A percentile compares a stretch with the other conserved stretches of the same genome.
Evolutionary conservation across 2,888 invertebrate species (phyloP).

Genomic region (Troilus luridus): DNA sequence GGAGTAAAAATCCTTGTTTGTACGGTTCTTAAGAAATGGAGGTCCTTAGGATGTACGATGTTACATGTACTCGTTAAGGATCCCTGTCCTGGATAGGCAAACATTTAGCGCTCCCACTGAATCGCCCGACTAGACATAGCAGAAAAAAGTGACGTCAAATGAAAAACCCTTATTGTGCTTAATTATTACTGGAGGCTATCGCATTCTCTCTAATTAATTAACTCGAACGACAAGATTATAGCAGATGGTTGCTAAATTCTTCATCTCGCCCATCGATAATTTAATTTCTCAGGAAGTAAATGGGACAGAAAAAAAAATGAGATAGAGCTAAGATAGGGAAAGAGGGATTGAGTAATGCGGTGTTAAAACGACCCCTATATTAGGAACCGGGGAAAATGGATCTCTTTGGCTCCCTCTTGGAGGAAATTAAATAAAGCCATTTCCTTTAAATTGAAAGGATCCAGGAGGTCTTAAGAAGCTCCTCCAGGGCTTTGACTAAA

Average conservation of each 20-base stretch:
- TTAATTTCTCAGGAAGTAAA: neutral
- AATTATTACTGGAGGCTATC: too few relatives aligned
- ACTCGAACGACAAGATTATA: neutral
- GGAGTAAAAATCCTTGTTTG: too few relatives aligned
- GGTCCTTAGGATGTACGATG: too few relatives aligned
- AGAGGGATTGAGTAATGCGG: conserved; percentile 44
- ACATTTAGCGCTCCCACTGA: too few relatives aligned
- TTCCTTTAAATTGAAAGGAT: conserved; percentile 56
- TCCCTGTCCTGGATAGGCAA: too few relatives aligned
- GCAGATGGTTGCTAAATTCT: neutral
- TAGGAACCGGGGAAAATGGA: conserved; percentile 55
- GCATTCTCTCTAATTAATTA: neutral
- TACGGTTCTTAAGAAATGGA: too few relatives aligned
- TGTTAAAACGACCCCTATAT: conserved; percentile 57
- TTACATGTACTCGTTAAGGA: too few relatives aligned
- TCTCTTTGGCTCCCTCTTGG: conserved; percentile 37
- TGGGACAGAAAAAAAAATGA: conserved; percentile 20
- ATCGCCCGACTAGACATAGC: too few relatives aligned
- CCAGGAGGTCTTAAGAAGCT: conserved; percentile 48
- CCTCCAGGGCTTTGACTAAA: conserved; percentile 51
- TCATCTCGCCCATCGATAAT: neutral
- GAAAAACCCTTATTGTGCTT: too few relatives aligned
- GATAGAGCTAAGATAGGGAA: conserved; percentile 35
- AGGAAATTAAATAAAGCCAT: conserved; percentile 58
- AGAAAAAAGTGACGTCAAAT: too few relatives aligned